Percentiles rank a stretch among this genome's conserved stretches.
phyloP scores from a whole-genome alignment of 2,888 invertebrate species.

The Cylloceria caligata region DNA sequence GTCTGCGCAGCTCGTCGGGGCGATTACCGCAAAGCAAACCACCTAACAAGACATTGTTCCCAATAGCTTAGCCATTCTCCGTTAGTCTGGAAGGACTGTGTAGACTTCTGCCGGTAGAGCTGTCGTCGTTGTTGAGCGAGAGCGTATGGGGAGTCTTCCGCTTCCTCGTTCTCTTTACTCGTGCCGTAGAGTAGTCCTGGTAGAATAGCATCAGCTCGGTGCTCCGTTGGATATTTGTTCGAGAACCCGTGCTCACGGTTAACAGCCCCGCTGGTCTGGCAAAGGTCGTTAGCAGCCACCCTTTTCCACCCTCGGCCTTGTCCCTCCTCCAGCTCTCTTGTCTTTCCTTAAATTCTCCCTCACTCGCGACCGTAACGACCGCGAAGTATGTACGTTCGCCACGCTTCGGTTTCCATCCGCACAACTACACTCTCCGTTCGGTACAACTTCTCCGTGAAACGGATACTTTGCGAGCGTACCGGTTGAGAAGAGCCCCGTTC shows the following conservation, averaged over 20 bases:
- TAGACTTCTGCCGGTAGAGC: constrained; percentile 20
- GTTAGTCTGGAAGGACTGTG: constrained; percentile 53
- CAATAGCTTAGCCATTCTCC: constrained; percentile 80
- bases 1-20: constrained; percentile 75
- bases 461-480: constrained; percentile 46
- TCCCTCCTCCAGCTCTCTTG: constrained; percentile 22
- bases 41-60: constrained; percentile 83
- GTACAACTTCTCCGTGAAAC: constrained; percentile 54
- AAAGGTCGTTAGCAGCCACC: constrained; percentile 82
- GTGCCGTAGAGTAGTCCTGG: constrained; percentile 55
- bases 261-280: constrained; percentile 80
- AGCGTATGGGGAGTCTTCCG: constrained; percentile 58
- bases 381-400: constrained; percentile 49
- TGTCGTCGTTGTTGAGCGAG: constrained; percentile 45
- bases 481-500: background rate
- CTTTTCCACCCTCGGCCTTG: constrained; percentile 66
- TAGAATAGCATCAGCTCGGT: constrained; percentile 43
- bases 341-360: constrained; percentile 52
- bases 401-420: constrained; percentile 54
- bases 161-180: constrained; percentile 50
- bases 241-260: constrained; percentile 79
- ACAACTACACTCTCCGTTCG: constrained; percentile 36
- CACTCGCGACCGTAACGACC: constrained; percentile 57
- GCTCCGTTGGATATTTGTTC: constrained; percentile 26
- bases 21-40: constrained; percentile 83